phyloP scores from a whole-genome alignment of 2,888 invertebrate species.

The Plutella xylostella region DNA sequence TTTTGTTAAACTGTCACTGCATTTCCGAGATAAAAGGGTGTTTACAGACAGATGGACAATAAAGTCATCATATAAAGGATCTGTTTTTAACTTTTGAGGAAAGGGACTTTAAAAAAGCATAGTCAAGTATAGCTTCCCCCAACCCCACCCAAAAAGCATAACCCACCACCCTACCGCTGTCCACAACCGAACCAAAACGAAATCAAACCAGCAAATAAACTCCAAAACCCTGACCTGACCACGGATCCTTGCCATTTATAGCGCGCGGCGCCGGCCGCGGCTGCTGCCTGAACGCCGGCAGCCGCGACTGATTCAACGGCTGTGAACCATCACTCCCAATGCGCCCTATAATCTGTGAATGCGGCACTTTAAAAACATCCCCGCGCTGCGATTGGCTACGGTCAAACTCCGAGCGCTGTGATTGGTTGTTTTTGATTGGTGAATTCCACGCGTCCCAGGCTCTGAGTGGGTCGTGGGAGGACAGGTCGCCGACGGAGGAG shows the following conservation, averaged over 20 bases:
- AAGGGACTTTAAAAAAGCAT: neutral
- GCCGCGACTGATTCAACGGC: constrained; percentile 14
- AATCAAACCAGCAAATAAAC: constrained; percentile 15
- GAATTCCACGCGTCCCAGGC: no score
- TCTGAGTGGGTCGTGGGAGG: constrained; percentile 41
- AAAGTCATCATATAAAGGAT: neutral
- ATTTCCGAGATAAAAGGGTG: no score
- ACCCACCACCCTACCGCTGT: neutral
- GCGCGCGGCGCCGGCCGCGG: constrained; percentile 43
- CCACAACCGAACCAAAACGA: constrained; percentile 2
- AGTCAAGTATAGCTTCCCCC: constrained; percentile 16
- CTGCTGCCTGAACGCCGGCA: constrained; percentile 18
- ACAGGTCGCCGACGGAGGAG: constrained; percentile 52
- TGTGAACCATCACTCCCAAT: no score
- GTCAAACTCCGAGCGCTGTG: no score
- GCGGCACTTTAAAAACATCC: no score
- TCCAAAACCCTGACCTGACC: constrained; percentile 71
- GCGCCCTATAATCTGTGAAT: no score
- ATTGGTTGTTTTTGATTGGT: no score
- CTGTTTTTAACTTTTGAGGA: neutral
- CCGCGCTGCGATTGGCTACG: no score
- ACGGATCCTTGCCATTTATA: constrained; percentile 67
- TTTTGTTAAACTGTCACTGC: no score
- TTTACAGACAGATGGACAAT: no score
- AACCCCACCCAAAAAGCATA: no score